Evolutionary conservation across 2,113 vertebrate species (phyloP), one percentile per base, ranked within the genome.

Genomic region (Pterocles gutturalis): DNA sequence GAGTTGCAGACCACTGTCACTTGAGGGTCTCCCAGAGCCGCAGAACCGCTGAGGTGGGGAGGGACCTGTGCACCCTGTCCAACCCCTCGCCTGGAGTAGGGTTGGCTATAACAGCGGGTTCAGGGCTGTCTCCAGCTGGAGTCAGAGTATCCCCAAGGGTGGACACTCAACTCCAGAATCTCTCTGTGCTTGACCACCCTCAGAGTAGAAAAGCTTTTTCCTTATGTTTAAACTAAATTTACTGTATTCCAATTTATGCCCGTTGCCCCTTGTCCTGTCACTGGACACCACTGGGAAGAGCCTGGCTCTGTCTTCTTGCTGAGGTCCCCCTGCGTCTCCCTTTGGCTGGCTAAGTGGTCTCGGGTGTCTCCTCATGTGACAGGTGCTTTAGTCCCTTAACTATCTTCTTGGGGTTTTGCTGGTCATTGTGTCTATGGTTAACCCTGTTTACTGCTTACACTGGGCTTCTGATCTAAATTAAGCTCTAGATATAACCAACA

Each of bases 1-100:
- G 38, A 13, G 24, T 66, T 76, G 58, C 75, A 64, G 57, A 11
- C 2, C 4, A 1, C 21, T 66, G 0, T 21, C 3, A 1, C 24
- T 43, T 24, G 34, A 43, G n/a, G 28, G 10, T 11, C 17, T 41
- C 17, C 8, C 11, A 31, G 38, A 80, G 34, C 3, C 1, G 18
- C 33, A 75, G 41, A 41, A 55, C 7, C n/a, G 1, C 0, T 25
- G 60, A 12, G 12, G 8, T 31, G 8, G 34, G 26, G 54, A 65
- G 36, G 19, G 13, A 45, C 12, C 12, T 18, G 13, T 8, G 4
- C 9, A 48, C 5, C 20, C 18, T 4, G 1, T 10, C n/a, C 9
- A 33, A 9, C 10, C 22, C 26, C 20, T 62, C 1, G 0, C 29
- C 51, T 8, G 3, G 38, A 46, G 9, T 22, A 20, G 36, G 17